These are phyloP conservation scores for Eulemur albifrons DNA, from an alignment of 2,797 vertebrate genomes.

Conservation along the genomic window DNA sequence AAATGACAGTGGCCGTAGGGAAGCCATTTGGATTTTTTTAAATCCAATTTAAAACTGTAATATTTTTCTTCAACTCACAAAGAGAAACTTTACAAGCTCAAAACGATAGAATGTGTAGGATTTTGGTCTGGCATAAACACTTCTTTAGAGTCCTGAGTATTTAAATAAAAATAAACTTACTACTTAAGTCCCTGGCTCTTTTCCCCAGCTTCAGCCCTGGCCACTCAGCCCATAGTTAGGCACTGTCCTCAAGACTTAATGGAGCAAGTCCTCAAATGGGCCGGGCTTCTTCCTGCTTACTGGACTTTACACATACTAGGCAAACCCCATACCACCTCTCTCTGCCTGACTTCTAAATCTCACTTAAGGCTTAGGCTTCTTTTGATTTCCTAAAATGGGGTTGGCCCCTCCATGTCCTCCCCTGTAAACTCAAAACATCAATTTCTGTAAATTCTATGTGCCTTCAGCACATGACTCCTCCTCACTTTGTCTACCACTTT, in stretches of 20 bases:
- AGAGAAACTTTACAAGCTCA: not conserved
- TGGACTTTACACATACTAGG: not conserved
- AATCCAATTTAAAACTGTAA: not conserved
- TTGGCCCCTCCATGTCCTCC: not conserved
- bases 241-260: too few relatives aligned
- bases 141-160: not conserved
- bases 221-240: not conserved
- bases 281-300: not conserved
- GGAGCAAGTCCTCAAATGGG: not conserved
- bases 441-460: not conserved
- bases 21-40: not conserved
- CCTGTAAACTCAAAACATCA: not conserved
- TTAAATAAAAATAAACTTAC: not conserved
- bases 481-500: not conserved
- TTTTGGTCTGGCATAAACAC: not conserved
- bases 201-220: not conserved
- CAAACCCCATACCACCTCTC: not conserved
- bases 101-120: not conserved
- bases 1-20: not conserved
- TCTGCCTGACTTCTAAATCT: not conserved
- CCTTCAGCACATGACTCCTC: not conserved
- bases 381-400: not conserved
- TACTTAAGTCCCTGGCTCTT: not conserved
- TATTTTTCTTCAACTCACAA: not conserved
- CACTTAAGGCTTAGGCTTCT: not conserved